phyloP scores from a whole-genome alignment of 2,888 invertebrate species.

The Nomada goodeniana region DNA sequence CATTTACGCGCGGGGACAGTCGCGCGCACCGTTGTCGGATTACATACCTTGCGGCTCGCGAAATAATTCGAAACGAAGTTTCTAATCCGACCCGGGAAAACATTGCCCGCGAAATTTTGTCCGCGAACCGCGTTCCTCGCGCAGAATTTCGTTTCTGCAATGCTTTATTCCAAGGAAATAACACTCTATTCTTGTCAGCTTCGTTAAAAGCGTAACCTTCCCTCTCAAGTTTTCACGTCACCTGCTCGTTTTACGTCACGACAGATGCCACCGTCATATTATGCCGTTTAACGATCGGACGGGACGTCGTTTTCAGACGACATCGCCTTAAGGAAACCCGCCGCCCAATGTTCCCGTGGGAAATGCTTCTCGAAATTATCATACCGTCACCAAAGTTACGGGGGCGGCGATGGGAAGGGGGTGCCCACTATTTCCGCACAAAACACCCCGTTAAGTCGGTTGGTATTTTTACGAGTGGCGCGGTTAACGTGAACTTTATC shows the following conservation, averaged over 20 bases:
- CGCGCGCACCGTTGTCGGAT: not conserved
- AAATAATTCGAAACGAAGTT: not conserved
- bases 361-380: slow-evolving; percentile 12
- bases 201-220: slow-evolving; percentile 40
- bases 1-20: not conserved
- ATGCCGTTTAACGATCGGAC: slow-evolving; percentile 22
- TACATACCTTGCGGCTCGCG: not conserved
- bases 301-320: slow-evolving; percentile 19
- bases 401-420: too few species aligned
- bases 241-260: slow-evolving; percentile 28
- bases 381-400: not conserved
- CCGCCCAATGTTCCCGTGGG: not conserved
- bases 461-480: not conserved
- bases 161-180: too few species aligned
- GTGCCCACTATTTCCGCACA: not conserved
- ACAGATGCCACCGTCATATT: slow-evolving; percentile 35
- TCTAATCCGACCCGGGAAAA: too few species aligned
- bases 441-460: slow-evolving; percentile 10
- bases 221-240: slow-evolving; percentile 47
- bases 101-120: too few species aligned
- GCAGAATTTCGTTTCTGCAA: too few species aligned
- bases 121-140: too few species aligned
- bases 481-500: not conserved
- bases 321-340: slow-evolving; percentile 8
- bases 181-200: not conserved